Evolutionary conservation across 2,113 vertebrate genomes (phyloP).

Genomic region (Hemichromis elongatus): DNA sequence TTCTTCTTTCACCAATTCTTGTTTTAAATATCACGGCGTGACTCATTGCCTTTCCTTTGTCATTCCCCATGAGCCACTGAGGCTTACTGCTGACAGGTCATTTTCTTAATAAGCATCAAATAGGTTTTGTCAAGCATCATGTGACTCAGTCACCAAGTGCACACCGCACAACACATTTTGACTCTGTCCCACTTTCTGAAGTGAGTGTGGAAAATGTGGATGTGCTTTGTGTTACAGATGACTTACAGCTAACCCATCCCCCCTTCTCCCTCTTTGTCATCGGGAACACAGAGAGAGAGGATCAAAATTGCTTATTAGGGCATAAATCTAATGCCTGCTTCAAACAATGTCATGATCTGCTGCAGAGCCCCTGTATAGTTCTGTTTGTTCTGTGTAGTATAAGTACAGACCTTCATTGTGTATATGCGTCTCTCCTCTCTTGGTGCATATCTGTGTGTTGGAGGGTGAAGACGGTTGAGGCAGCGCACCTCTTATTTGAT

Average conservation of each 20-base stretch:
- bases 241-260: not conserved
- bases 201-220: not conserved
- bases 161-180: not conserved
- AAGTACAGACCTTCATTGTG: not conserved
- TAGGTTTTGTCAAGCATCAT: constrained; percentile 26
- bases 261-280: not conserved
- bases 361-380: not conserved
- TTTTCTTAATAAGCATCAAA: constrained; percentile 41
- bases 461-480: not conserved
- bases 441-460: not conserved
- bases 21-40: not conserved
- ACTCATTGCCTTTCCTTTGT: not conserved
- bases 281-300: not conserved
- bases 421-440: not conserved
- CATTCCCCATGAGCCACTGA: not conserved
- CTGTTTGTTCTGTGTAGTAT: not conserved
- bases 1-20: not conserved
- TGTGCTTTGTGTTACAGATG: not conserved
- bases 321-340: constrained; percentile 22
- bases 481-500: constrained; percentile 29
- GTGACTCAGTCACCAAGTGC: constrained; percentile 30
- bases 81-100: constrained; percentile 24
- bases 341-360: not conserved
- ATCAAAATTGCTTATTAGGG: constrained; percentile 41
- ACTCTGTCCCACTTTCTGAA: constrained; percentile 18